Evolutionary conservation across 2,888 invertebrate species (phyloP).

Genomic region (Thymelicus lineola): DNA sequence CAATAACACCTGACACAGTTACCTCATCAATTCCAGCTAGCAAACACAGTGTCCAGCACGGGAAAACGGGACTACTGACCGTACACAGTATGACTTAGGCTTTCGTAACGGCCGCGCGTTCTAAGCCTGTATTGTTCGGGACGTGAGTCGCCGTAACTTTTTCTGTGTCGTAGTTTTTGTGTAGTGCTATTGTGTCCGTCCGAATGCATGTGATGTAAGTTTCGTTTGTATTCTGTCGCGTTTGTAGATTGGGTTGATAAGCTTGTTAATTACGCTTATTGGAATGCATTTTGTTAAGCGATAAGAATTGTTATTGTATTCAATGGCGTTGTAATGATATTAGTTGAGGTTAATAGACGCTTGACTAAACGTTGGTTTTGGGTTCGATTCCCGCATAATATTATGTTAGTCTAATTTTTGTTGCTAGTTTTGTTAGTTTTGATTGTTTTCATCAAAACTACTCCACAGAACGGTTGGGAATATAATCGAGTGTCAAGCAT

Average conservation of each 20-base stretch:
- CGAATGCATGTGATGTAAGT: constrained; percentile 9
- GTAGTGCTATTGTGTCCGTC: neutral
- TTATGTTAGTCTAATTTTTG: no score
- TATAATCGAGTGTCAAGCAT: no score
- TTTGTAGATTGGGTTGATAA: constrained; percentile 6
- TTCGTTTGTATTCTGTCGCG: constrained; percentile 3
- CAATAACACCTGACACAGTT: constrained; percentile 13
- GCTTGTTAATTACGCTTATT: constrained; percentile 8
- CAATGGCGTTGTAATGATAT: neutral
- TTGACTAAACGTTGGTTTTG: no score
- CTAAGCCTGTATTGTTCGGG: constrained; percentile 23
- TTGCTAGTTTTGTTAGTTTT: no score
- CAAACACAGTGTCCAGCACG: constrained; percentile 19
- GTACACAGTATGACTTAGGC: constrained; percentile 37
- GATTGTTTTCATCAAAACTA: no score
- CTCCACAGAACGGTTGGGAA: no score
- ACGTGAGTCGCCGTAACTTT: neutral
- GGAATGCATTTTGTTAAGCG: neutral
- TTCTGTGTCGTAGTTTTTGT: constrained; percentile 10
- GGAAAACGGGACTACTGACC: constrained; percentile 40
- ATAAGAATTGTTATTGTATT: constrained; percentile 5
- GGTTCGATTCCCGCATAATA: neutral
- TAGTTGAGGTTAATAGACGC: neutral
- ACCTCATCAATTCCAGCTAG: constrained; percentile 8
- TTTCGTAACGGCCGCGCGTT: constrained; percentile 19